These are phyloP conservation scores for Vicugna pacos DNA, from an alignment of 2,113 vertebrate species.

Conservation along the genomic window DNA sequence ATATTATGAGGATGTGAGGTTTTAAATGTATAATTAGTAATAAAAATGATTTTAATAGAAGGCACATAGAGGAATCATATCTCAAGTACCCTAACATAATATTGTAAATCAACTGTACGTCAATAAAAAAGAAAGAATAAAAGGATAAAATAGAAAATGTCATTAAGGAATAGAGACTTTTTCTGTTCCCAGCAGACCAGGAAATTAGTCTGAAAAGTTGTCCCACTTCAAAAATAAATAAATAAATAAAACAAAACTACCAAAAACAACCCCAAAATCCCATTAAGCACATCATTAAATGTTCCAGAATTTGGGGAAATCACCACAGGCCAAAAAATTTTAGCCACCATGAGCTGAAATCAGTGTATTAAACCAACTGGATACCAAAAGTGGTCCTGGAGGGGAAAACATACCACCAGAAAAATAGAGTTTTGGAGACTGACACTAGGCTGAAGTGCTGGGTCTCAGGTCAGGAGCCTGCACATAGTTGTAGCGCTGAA, in stretches of 20 bases:
- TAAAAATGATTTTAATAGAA: conserved; percentile 23
- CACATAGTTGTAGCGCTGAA: neutral
- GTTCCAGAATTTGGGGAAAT: neutral
- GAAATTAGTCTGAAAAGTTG: neutral
- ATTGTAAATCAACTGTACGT: neutral
- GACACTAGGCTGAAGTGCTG: neutral
- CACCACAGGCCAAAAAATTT: neutral
- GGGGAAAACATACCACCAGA: neutral
- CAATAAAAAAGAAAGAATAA: neutral
- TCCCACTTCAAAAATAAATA: neutral
- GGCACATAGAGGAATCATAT: neutral
- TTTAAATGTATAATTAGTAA: conserved; percentile 21
- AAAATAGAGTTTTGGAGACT: neutral
- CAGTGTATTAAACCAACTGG: neutral
- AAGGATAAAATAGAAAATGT: neutral
- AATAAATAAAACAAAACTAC: neutral
- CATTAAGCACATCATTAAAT: neutral
- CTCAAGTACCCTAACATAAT: neutral
- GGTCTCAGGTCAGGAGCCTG: neutral
- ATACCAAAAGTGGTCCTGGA: neutral
- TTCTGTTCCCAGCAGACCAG: neutral
- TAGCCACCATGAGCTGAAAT: neutral
- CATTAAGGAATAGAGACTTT: neutral
- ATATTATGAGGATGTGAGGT: neutral
- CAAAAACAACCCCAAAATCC: neutral